A percentile compares a stretch with the other conserved stretches of the same genome.
Conservation (phyloP, 2,797 vertebrate species). For the Trematomus bernacchii region DNA sequence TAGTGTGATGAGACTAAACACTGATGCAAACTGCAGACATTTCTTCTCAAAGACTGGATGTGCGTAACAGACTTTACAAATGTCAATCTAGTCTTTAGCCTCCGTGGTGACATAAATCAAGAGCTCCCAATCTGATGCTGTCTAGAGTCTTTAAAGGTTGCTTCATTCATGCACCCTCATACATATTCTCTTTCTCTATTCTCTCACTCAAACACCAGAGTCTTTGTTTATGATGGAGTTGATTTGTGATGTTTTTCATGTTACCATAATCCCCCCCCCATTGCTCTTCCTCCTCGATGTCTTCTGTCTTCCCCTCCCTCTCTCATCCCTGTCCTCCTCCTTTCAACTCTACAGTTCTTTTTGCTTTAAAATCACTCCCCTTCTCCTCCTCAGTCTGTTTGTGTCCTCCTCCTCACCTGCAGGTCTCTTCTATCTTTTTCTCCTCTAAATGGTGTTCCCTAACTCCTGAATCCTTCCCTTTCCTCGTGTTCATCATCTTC, state of each 20-base stretch:
- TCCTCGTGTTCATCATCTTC: slow-evolving; percentile 10
- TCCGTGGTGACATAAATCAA: slow-evolving; percentile 8
- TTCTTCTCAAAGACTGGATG: background rate
- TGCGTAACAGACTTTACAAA: background rate
- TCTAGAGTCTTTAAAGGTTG: background rate
- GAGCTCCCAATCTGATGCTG: background rate
- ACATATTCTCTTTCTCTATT: background rate
- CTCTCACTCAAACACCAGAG: background rate
- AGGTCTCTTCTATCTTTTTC: background rate
- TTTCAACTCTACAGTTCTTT: background rate
- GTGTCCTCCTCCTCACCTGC: background rate
- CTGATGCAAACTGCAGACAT: slow-evolving; percentile 5
- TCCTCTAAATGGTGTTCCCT: background rate
- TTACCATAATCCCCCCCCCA: background rate
- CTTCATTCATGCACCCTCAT: slow-evolving; percentile 20
- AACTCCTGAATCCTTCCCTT: slow-evolving; percentile 1
- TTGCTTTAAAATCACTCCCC: background rate
- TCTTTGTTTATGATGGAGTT: slow-evolving; percentile 8
- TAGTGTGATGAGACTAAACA: background rate
- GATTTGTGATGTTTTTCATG: slow-evolving; percentile 4
- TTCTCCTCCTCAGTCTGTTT: background rate
- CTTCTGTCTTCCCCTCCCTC: background rate
- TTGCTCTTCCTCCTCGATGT: background rate
- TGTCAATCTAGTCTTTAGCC: background rate
- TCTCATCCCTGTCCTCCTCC: background rate